Conservation (phyloP, 2,797 vertebrate species). For the Rhynchonycteris naso region DNA sequence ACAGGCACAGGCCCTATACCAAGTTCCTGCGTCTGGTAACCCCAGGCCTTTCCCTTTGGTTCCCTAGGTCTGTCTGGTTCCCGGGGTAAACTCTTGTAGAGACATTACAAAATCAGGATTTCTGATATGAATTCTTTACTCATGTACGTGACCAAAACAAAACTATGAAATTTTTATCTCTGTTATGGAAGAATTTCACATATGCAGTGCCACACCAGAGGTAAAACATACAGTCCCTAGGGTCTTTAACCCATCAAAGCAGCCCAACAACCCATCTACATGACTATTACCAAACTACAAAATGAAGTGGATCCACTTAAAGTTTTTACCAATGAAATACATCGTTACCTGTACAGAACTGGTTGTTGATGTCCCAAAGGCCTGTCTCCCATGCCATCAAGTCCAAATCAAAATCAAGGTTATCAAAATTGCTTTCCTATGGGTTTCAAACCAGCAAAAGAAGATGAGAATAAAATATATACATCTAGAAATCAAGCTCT, state of each 20-base stretch:
- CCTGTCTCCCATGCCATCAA: constrained; percentile 90
- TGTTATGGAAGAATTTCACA: not conserved
- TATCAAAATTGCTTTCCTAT: constrained; percentile 88
- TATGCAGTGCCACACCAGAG: not conserved
- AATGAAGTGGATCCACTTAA: not conserved
- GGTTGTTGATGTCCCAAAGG: constrained; percentile 85
- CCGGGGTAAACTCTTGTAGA: not conserved
- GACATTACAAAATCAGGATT: not conserved
- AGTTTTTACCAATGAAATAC: not conserved
- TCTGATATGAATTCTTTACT: constrained; percentile 7
- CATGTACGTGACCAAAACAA: not conserved
- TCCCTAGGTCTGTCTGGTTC: not conserved
- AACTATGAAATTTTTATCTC: not conserved
- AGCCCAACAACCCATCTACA: not conserved
- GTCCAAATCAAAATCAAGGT: constrained; percentile 93
- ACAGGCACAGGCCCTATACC: not conserved
- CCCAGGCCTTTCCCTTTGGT: not conserved
- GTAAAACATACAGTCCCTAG: not conserved
- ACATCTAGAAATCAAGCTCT: constrained; percentile 41
- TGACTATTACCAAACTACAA: not conserved
- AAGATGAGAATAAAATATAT: constrained; percentile 63
- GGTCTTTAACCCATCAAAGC: constrained; percentile 4
- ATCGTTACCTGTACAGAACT: constrained; percentile 88
- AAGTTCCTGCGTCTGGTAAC: not conserved
- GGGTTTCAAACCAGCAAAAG: constrained; percentile 75